A percentile compares a stretch with the other conserved stretches of the same genome.
Evolutionary conservation across 2,113 vertebrate genomes (phyloP).

Genomic region (Aleadryas rufinucha): DNA sequence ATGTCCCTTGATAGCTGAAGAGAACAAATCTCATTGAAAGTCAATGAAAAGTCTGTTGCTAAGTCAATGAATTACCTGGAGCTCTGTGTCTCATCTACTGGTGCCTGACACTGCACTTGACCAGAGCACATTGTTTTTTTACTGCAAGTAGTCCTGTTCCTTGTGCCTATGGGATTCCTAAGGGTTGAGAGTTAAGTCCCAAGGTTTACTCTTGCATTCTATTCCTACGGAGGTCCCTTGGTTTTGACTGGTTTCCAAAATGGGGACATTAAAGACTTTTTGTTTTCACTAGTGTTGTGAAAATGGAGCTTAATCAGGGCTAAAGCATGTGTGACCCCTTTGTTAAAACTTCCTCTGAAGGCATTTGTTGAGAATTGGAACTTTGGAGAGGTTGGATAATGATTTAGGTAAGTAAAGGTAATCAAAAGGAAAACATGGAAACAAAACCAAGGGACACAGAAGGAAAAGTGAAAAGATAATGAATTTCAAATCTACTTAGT

Average conservation of each 20-base stretch:
- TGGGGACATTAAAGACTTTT: not conserved
- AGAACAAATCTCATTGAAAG: not conserved
- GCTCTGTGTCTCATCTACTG: not conserved
- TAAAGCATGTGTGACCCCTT: not conserved
- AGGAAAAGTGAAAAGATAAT: not conserved
- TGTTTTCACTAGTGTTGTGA: not conserved
- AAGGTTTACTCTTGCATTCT: not conserved
- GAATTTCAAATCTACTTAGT: not conserved
- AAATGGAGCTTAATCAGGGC: not conserved
- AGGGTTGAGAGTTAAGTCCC: not conserved
- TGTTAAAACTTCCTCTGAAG: not conserved
- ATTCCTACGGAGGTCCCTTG: not conserved
- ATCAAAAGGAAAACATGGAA: not conserved
- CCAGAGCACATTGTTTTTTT: not conserved
- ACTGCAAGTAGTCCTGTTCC: not conserved
- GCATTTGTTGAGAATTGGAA: not conserved
- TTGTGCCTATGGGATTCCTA: not conserved
- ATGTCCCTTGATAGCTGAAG: not conserved
- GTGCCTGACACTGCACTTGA: not conserved
- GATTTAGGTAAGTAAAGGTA: not conserved
- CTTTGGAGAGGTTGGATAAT: not conserved
- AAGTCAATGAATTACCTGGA: not conserved
- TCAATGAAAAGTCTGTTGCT: not conserved
- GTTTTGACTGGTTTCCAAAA: not conserved
- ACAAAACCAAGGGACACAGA: not conserved